A percentile compares a stretch with the other conserved stretches of the same genome.
These are phyloP conservation scores for Syrphus vitripennis DNA, from an alignment of 2,888 invertebrate species.

Conservation along the genomic window DNA sequence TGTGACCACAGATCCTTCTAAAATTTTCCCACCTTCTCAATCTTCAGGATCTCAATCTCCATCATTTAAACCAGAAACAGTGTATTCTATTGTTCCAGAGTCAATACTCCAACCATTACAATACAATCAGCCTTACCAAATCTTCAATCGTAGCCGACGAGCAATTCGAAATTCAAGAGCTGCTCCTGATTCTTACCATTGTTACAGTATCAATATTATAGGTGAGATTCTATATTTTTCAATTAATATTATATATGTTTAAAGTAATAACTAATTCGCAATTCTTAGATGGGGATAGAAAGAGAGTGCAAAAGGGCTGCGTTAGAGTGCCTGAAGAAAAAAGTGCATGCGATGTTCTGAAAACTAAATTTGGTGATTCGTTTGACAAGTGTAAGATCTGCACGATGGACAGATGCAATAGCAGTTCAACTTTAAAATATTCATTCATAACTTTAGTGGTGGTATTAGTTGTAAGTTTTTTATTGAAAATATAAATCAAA, in stretches of 20 bases:
- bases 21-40: not conserved
- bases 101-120: not conserved
- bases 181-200: not conserved
- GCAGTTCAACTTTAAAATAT: slow-evolving; percentile 20
- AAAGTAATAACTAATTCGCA: not conserved
- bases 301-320: slow-evolving; percentile 29
- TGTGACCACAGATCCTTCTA: not conserved
- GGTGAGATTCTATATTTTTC: not conserved
- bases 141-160: not conserved
- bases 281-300: slow-evolving; percentile 1
- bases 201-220: not conserved
- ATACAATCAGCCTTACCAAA: not conserved
- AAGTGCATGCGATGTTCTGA: slow-evolving; percentile 12
- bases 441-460: slow-evolving; percentile 15
- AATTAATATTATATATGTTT: too few species aligned
- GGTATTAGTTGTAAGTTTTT: slow-evolving; percentile 1
- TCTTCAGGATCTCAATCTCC: not conserved
- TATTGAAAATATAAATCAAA: slow-evolving; percentile 13
- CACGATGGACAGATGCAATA: slow-evolving; percentile 26
- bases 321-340: slow-evolving; percentile 27
- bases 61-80: not conserved
- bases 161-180: not conserved
- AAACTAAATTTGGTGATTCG: not conserved
- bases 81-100: not conserved
- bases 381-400: slow-evolving; percentile 29